Base-by-base conservation (phyloP, 2,888 invertebrate genomes). In the Melanophora roralis region DNA sequence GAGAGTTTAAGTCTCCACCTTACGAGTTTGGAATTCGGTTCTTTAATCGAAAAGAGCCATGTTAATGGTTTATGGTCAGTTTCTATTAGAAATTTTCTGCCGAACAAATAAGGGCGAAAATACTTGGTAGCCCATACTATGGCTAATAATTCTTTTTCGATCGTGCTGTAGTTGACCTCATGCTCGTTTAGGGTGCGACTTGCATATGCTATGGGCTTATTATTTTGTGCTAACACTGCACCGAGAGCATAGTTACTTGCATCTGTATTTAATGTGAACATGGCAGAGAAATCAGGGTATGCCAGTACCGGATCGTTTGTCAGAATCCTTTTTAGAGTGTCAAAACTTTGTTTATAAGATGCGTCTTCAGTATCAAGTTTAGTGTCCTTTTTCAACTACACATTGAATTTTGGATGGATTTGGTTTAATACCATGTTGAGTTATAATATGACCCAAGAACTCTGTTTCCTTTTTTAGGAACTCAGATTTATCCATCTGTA, bases 231-330 rank as follows among this genome's bases (percentile, higher is more conserved):
- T 1, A 83, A 21, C 11, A 78, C 47, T 5, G 49, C 77, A 12
- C 32, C 60, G 7, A 64, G 4, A 12, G 64, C 51, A 14, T 38
- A 65, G 11, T 65, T 65, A 23, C 51, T 65, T 0, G 64, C 65
- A 14, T 65, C 51, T 11, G 64, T 65, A 0, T 62, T 78, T 0
- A 82, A 16, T 12, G 68, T 71, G 11, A 83, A 82, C 16, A 68
- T 79, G 51, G 82, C 81, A 0, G 45, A 36, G 27, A 82, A 82
- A 11, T 84, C 82, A 8, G 83, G 78, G 21, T 81, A 81, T n/a
- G 43, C 34, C 1, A 83, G 36, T 14, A 79, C 71, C 9, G 83
- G 78, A 7, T 75, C 55, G 19, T 81, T 53, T 14, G 65, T 78
- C 6, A 83, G 14, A 1, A 81, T 34, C 1, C 19, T 73, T 51